These are phyloP conservation scores for Hapalemur alaotrensis DNA, from an alignment of 2,797 vertebrate genomes.

Conservation along the genomic window DNA sequence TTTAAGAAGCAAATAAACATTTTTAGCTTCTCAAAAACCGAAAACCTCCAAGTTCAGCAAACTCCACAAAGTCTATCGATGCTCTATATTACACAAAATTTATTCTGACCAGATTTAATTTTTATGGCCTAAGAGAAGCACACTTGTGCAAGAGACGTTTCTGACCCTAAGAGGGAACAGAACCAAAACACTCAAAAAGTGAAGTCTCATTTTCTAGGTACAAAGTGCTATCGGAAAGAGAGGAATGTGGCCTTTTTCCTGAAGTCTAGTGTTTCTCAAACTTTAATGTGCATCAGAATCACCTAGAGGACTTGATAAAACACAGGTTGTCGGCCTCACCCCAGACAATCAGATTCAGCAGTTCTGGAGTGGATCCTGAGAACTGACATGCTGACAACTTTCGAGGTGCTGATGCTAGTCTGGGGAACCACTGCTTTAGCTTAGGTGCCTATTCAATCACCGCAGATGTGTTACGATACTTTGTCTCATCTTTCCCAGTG, in stretches of 20 bases:
- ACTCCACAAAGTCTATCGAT: not conserved
- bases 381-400: not conserved
- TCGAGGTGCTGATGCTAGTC: not conserved
- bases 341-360: not conserved
- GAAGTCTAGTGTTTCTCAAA: not conserved
- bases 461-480: not conserved
- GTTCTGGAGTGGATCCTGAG: not conserved
- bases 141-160: not conserved
- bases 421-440: not conserved
- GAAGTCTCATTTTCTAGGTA: not conserved
- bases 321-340: accelerated
- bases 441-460: not conserved
- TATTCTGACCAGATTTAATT: not conserved
- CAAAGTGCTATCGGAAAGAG: not conserved
- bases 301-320: not conserved
- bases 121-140: not conserved
- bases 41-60: not conserved
- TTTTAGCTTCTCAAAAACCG: not conserved
- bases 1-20: not conserved
- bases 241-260: not conserved
- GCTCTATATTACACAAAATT: not conserved
- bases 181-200: not conserved
- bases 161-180: not conserved
- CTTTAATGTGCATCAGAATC: not conserved
- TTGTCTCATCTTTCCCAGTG: not conserved